These are phyloP conservation scores for Pseudotriccus pelzelni DNA, from an alignment of 2,797 vertebrate species.

Conservation along the genomic window DNA sequence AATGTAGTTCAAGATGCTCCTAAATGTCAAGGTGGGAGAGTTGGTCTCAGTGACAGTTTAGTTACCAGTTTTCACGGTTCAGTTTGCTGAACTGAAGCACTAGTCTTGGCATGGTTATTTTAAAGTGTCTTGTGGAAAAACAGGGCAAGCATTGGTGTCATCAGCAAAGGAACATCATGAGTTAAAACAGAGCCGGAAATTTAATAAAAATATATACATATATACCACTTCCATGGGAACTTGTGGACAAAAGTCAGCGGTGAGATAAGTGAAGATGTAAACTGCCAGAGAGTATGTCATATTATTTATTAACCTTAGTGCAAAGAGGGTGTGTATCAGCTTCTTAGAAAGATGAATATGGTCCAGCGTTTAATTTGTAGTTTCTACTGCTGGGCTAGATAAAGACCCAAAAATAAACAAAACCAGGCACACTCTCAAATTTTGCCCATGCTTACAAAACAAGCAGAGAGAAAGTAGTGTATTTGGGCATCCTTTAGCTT, in stretches of 20 bases:
- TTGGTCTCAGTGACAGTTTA: background rate
- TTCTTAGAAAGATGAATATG: background rate
- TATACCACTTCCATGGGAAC: background rate
- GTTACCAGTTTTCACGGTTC: background rate
- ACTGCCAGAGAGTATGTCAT: background rate
- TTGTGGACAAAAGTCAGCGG: background rate
- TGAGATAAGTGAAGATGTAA: constrained; percentile 17
- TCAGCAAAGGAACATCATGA: background rate
- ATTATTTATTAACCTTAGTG: background rate
- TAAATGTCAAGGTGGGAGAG: background rate
- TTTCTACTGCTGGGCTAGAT: constrained; percentile 1
- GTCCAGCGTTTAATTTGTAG: background rate
- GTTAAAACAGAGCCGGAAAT: constrained; percentile 13
- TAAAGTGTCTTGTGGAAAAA: background rate
- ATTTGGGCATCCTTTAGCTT: background rate
- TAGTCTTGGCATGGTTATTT: background rate
- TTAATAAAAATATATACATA: background rate
- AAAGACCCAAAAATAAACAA: background rate
- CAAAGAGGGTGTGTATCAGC: background rate
- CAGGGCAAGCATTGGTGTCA: background rate
- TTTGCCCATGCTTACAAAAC: background rate
- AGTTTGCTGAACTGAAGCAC: background rate
- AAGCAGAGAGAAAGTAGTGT: background rate
- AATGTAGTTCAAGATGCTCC: background rate
- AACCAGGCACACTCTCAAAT: background rate